phyloP scores from a whole-genome alignment of 2,888 invertebrate genomes.

The Agrotis clavis region DNA sequence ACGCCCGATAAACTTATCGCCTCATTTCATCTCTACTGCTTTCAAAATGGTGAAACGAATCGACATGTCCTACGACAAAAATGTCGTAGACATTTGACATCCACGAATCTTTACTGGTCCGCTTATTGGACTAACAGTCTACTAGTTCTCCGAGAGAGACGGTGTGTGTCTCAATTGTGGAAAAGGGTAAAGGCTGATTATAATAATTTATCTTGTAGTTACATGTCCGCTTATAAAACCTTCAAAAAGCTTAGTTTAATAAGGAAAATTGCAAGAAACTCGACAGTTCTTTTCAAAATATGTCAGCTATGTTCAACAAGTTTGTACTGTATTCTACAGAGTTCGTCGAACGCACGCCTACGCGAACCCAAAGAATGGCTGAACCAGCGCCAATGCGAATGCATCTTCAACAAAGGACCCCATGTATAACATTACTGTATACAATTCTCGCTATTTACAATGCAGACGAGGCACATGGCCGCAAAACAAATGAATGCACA shows the following conservation, averaged over 20 bases:
- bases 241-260: no score
- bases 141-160: no score
- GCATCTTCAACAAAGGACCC: slow-evolving; percentile 36
- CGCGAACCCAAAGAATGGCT: background rate
- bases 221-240: background rate
- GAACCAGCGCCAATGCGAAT: slow-evolving; percentile 34
- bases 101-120: background rate
- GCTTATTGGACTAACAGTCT: no score
- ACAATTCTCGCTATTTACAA: slow-evolving; percentile 39
- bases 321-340: background rate
- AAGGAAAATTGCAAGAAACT: background rate
- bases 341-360: slow-evolving; percentile 18
- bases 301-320: slow-evolving; percentile 2
- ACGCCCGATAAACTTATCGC: no score
- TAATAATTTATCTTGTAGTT: no score
- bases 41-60: no score
- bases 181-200: no score
- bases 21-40: no score
- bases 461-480: slow-evolving; percentile 31
- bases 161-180: no score
- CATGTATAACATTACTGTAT: slow-evolving; percentile 12
- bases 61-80: no score
- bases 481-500: slow-evolving; percentile 54
- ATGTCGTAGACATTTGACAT: background rate
- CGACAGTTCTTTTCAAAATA: background rate